These are phyloP conservation scores for Phortica variegata DNA, from an alignment of 1,140 invertebrate species.

Conservation along the genomic window DNA sequence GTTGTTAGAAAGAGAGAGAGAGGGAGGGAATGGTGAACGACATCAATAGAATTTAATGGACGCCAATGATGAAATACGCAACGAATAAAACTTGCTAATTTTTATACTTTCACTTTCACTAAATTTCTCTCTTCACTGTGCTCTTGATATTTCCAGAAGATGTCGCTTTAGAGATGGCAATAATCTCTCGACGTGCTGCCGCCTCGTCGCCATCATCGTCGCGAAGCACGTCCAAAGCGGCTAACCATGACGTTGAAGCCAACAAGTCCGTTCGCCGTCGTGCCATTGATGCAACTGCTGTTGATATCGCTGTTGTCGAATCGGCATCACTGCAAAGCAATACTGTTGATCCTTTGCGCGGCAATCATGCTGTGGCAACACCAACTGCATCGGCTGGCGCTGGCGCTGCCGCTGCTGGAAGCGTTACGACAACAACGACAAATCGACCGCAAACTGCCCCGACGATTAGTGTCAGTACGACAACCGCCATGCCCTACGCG, in stretches of 20 bases:
- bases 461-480: too few species aligned
- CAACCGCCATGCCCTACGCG: slow-evolving; percentile 39
- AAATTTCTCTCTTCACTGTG: not conserved
- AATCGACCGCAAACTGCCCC: slow-evolving; percentile 18
- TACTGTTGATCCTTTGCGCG: not conserved
- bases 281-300: slow-evolving; percentile 27
- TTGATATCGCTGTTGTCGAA: slow-evolving; percentile 16
- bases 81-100: slow-evolving; percentile 3
- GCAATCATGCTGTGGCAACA: not conserved
- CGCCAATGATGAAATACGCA: too few species aligned
- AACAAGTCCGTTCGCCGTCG: slow-evolving; percentile 17
- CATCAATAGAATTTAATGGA: too few species aligned
- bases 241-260: slow-evolving; percentile 11
- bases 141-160: slow-evolving; percentile 43
- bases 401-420: slow-evolving; percentile 22
- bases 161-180: slow-evolving; percentile 58
- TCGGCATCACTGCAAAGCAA: not conserved
- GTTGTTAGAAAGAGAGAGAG: too few species aligned
- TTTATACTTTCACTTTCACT: too few species aligned
- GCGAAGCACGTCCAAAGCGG: slow-evolving; percentile 37
- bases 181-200: slow-evolving; percentile 55
- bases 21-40: too few species aligned
- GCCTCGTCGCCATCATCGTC: slow-evolving; percentile 51
- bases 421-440: slow-evolving; percentile 18
- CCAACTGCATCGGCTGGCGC: not conserved